These are phyloP conservation scores for Poecilobothrus nobilitatus DNA, from an alignment of 2,888 invertebrate genomes.

Conservation along the genomic window DNA sequence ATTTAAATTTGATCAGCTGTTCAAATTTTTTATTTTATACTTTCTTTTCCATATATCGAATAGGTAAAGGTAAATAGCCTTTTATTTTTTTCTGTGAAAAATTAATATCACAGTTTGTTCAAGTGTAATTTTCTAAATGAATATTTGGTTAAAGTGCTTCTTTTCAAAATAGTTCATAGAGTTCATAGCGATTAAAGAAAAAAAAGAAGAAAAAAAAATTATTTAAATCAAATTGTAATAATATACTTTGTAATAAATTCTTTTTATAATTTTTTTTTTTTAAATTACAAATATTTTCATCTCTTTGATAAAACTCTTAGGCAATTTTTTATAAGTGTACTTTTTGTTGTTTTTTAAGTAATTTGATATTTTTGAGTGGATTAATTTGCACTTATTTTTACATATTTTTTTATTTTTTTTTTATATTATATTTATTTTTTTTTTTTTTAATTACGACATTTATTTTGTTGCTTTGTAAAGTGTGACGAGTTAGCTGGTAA, in stretches of 20 bases:
- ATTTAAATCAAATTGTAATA: background rate
- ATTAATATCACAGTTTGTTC: no score
- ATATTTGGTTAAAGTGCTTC: no score
- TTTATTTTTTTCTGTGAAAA: no score
- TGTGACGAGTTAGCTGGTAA: background rate
- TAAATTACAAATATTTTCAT: background rate
- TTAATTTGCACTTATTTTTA: background rate
- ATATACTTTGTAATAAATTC: background rate
- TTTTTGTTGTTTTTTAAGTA: background rate
- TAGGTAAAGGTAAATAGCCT: no score
- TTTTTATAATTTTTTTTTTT: background rate
- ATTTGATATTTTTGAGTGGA: slow-evolving; percentile 1
- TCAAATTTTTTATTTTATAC: no score
- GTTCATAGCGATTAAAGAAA: background rate
- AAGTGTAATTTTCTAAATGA: no score
- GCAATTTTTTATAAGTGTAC: background rate
- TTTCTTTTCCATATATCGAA: no score
- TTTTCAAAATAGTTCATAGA: background rate
- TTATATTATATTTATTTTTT: no score
- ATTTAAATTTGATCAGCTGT: no score
- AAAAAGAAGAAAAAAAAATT: no score
- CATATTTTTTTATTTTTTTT: no score
- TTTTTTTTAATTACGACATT: background rate
- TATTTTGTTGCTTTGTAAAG: background rate
- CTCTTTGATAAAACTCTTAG: background rate